Evolutionary conservation across 2,888 invertebrate genomes (phyloP), one percentile per base, ranked within the genome.

Genomic region (Phasia obesa): DNA sequence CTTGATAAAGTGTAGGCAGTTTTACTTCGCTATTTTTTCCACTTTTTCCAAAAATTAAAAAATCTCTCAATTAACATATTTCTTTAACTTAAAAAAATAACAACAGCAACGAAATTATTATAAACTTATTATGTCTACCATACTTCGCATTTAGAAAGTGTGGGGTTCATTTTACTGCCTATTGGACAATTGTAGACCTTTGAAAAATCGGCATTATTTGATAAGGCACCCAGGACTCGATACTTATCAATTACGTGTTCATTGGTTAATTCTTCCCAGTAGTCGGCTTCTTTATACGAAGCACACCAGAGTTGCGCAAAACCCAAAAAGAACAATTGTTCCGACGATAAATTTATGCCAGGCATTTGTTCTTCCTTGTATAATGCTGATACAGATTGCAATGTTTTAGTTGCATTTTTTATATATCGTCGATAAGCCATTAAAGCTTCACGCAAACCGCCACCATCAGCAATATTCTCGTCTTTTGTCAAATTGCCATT

Each of bases 391-490:
- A 77, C 23, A 13, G 64, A 47, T 4, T 78, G 35, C 0, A 77
- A 64, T 15, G 53, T 71, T 44, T 64, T 83, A 0, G 42, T 70
- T 3, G 82, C 57, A n/a, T 86, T 80, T 42, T 90, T 89, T 47
- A 87, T 85, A 23, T 87, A 84, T n/a, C 70, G 86, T 0, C 88
- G 86, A 84, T 90, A 90, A 0, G 90, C 88, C 13, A 69, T 76
- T 2, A 90, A 67, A 0, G 90, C 85, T 59, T 87, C 86, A 0
- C 86, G 85, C 38, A 90, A 64, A 0, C 90, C 90, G 1, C 90
- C 91, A 53, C 86, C 86, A 44, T 90, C 91, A 0, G 90, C 90
- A n/a, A 90, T 89, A 51, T 89, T 90, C 67, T 91, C 91, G 64
- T 90, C 88, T 77, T 86, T 87, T 0, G 90, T 88, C 9, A 76